These are phyloP conservation scores for Microctonus brassicae DNA, from an alignment of 2,888 invertebrate genomes.

Conservation along the genomic window DNA sequence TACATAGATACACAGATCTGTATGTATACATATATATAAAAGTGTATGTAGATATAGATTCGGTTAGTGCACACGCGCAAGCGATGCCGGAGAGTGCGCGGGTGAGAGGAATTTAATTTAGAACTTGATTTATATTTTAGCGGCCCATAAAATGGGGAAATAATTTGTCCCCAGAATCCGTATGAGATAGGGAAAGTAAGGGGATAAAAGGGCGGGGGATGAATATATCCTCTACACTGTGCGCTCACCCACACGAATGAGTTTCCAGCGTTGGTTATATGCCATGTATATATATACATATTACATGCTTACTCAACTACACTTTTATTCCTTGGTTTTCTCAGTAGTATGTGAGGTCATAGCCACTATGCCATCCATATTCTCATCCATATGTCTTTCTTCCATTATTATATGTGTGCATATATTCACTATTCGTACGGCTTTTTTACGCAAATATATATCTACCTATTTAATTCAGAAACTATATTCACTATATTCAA, in stretches of 20 bases:
- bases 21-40: no score
- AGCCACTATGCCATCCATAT: background rate
- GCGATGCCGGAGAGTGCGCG: slow-evolving; percentile 38
- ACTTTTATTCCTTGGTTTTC: background rate
- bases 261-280: background rate
- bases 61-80: slow-evolving; percentile 26
- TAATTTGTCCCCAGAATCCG: slow-evolving; percentile 68
- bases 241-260: background rate
- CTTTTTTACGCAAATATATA: background rate
- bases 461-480: background rate
- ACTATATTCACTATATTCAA: no score
- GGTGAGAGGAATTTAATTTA: slow-evolving; percentile 66
- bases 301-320: background rate
- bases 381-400: background rate
- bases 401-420: slow-evolving; percentile 7
- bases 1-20: background rate
- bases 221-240: background rate
- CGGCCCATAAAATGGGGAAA: slow-evolving; percentile 68
- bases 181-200: slow-evolving; percentile 56
- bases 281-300: background rate
- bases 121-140: slow-evolving; percentile 69
- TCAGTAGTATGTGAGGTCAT: background rate
- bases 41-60: slow-evolving; percentile 1
- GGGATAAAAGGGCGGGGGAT: background rate
- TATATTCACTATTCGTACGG: background rate